Conservation (phyloP, 2,888 invertebrate genomes). For the Tubiluchus corallicola region DNA sequence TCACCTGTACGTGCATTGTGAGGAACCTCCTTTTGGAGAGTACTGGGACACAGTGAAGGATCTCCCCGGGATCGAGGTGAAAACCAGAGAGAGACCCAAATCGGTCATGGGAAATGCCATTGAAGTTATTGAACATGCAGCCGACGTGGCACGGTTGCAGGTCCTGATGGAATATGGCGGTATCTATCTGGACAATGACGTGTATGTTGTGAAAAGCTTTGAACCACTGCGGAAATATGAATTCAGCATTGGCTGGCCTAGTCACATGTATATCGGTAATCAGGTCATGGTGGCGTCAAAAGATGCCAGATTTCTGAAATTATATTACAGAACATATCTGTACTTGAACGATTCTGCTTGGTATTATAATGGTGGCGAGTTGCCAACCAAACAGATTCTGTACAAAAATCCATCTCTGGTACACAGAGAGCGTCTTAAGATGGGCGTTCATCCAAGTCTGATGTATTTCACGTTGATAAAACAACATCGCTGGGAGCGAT, state of each 20-base stretch:
- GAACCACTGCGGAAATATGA: neutral
- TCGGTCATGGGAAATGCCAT: neutral
- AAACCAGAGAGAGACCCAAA: neutral
- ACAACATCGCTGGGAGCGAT: conserved; percentile 8
- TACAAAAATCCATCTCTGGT: neutral
- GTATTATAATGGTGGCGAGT: conserved; percentile 1
- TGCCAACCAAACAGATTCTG: neutral
- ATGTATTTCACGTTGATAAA: neutral
- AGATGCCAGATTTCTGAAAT: neutral
- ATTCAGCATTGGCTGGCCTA: neutral
- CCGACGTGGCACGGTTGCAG: neutral
- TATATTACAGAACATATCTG: neutral
- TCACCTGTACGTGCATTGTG: neutral
- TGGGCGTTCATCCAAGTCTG: conserved; percentile 10
- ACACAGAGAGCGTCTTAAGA: neutral
- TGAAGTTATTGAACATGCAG: neutral
- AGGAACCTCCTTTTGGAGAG: neutral
- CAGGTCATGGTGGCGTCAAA: conserved; percentile 6
- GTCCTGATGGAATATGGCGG: neutral
- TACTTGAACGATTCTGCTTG: neutral
- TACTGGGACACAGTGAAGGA: conserved; percentile 1
- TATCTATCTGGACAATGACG: neutral
- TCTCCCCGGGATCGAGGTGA: neutral
- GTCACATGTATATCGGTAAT: conserved; percentile 2
- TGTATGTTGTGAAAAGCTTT: neutral